Base-by-base conservation (phyloP, 1,140 invertebrate species). In the Meteorus sp. region DNA sequence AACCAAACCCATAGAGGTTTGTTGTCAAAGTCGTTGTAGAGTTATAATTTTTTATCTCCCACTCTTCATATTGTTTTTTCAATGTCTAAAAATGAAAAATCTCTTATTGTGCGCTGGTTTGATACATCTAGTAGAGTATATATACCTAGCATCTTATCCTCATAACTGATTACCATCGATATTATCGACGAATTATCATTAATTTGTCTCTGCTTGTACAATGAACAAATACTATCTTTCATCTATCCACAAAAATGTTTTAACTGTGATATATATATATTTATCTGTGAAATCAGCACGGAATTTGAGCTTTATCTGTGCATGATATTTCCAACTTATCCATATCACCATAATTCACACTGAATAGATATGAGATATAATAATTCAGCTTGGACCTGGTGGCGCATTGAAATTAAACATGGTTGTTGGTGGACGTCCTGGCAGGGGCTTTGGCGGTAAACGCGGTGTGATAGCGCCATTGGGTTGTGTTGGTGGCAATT, bases 391-490 rank as follows among this genome's bases (percentile, higher is more conserved):
- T 60, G 76, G 68, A 61, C 77, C 76, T 52, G 76, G 71, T 37
- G 76, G 73, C 47, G 71, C 59, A 59, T 72, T 79, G 56, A 80
- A 80, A 65, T 78, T 80, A 67, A 80, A 80, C 77, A 80, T 80
- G 17, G 75, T 78, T 15, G 72, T 70, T 47, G 78, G 70, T 13
- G 75, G 74, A 68, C 76, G 72, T 68, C 76, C 76, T 11, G 69
- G 69, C 53, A 79, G 67, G 19, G 79, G 80, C 69, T 79, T 81
- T 39, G 80, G 80, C 57, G 80, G 80, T 72, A 82, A 63, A 59
- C 67, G 76, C 2, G 79, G 80, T 5, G 78, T 81, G 54, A 79
- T 70, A 53, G 77, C 74, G 77, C 78, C 70, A 70, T 84, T 72
- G 64, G 82, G 73, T 71, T 80, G 70, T 66, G 66, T 66, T 56